A percentile compares a stretch with the other conserved stretches of the same genome.
These are phyloP conservation scores for Psophia crepitans DNA, from an alignment of 2,113 vertebrate species.

Conservation along the genomic window DNA sequence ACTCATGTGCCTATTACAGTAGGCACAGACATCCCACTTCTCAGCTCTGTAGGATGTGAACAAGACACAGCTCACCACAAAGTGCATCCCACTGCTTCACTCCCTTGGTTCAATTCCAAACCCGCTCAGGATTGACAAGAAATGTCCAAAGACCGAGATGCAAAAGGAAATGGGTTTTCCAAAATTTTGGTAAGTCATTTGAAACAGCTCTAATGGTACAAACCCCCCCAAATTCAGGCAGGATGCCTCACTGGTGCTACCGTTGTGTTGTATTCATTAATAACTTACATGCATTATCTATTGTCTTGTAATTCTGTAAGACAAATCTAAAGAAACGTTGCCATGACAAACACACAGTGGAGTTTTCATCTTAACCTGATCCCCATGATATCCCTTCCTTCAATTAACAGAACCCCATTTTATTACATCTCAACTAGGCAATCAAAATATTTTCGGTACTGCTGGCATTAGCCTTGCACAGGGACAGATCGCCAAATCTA, in stretches of 20 bases:
- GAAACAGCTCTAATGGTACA: background rate
- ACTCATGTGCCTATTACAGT: background rate
- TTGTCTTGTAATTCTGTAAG: background rate
- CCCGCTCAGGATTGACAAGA: background rate
- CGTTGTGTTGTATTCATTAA: background rate
- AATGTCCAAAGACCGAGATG: background rate
- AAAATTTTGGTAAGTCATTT: background rate
- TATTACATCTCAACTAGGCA: background rate
- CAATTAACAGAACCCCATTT: conserved; percentile 9
- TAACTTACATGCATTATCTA: background rate
- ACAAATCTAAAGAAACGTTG: background rate
- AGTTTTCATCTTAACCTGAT: background rate
- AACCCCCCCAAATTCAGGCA: background rate
- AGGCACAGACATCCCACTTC: background rate
- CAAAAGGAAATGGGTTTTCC: background rate
- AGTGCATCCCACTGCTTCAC: background rate
- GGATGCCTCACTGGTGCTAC: background rate
- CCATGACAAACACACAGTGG: background rate
- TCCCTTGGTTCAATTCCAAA: background rate
- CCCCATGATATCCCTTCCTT: background rate
- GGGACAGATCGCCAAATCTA: background rate
- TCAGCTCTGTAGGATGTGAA: background rate
- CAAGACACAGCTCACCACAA: background rate
- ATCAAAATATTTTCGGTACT: background rate
- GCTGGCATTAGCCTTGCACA: background rate